A percentile compares a stretch with the other conserved stretches of the same genome.
Evolutionary conservation across 2,888 invertebrate species (phyloP).

Genomic region (Leucozona laternaria): DNA sequence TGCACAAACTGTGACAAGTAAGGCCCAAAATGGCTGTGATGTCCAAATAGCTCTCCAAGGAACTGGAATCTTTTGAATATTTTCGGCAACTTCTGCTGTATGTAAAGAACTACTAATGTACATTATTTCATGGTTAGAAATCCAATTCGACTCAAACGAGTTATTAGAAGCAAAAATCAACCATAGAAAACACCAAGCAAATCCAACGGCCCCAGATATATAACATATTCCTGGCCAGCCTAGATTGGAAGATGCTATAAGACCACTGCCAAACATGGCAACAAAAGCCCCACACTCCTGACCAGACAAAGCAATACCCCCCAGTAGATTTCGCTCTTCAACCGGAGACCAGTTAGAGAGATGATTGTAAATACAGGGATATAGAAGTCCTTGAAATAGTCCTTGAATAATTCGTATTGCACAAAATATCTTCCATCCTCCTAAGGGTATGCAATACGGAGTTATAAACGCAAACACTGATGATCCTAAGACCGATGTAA

Average conservation of each 20-base stretch:
- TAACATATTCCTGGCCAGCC: constrained; percentile 5
- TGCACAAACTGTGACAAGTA: constrained; percentile 86
- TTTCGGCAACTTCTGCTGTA: background rate
- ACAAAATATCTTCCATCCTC: constrained; percentile 3
- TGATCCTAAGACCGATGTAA: background rate
- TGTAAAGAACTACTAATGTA: background rate
- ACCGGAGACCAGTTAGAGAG: background rate
- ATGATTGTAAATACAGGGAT: constrained; percentile 12
- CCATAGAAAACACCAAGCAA: background rate
- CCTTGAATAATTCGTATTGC: background rate
- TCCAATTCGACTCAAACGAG: constrained; percentile 61
- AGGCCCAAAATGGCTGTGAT: constrained; percentile 79
- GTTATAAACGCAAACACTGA: background rate
- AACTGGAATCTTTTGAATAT: background rate
- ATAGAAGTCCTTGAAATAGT: constrained; percentile 9
- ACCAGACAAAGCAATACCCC: background rate
- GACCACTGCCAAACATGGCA: constrained; percentile 81
- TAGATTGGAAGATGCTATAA: background rate
- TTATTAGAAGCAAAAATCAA: background rate
- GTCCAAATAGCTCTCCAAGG: background rate
- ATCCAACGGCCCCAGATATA: background rate
- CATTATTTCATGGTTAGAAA: background rate
- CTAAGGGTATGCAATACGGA: constrained; percentile 6
- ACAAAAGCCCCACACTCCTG: background rate
- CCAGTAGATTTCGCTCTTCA: background rate